A percentile compares a stretch with the other conserved stretches of the same genome.
Conservation (phyloP, 2,113 vertebrate species). For the Melierax canorus region DNA sequence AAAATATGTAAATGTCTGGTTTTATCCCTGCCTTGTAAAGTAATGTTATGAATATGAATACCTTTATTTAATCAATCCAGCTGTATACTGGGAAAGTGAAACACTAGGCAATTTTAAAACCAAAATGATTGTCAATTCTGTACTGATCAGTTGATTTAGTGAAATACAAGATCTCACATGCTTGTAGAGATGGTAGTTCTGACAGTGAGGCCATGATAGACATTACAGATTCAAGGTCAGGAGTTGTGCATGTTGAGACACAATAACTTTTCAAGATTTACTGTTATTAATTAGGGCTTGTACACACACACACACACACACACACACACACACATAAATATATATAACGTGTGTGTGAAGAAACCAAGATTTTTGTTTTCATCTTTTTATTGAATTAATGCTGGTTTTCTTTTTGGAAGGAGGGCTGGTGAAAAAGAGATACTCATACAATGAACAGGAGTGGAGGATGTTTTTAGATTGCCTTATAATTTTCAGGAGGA, state of each 20-base stretch:
- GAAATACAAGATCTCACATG: neutral
- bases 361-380: neutral
- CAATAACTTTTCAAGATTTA: neutral
- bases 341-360: neutral
- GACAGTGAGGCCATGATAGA: neutral
- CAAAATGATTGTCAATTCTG: slow-evolving; percentile 51
- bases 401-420: neutral
- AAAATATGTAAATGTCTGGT: neutral
- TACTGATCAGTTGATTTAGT: slow-evolving; percentile 41
- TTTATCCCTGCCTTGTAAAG: neutral
- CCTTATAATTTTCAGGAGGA: neutral
- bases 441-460: neutral
- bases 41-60: slow-evolving; percentile 64
- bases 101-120: slow-evolving; percentile 54
- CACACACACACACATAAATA: neutral
- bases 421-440: neutral
- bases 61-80: slow-evolving; percentile 30
- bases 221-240: neutral
- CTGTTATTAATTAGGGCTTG: slow-evolving; percentile 1
- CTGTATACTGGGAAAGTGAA: slow-evolving; percentile 56
- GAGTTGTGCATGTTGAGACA: neutral
- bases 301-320: neutral
- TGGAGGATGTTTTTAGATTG: neutral
- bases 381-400: slow-evolving; percentile 1
- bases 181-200: neutral